Evolutionary conservation across 2,888 invertebrate species (phyloP), one percentile per base, ranked within the genome.

Genomic region (Crepidodera aurea): DNA sequence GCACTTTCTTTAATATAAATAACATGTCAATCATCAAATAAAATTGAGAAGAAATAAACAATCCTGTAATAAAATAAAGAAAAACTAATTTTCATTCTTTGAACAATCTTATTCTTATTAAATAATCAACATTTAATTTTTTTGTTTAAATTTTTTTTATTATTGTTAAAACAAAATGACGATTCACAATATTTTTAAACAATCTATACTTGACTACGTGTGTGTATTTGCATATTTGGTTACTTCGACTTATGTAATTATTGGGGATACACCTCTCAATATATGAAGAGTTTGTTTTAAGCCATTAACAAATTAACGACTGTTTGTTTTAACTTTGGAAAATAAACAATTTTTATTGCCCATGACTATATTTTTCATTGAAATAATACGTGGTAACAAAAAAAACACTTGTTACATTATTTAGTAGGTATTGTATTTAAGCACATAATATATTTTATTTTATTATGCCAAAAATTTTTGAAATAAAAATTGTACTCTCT

Each of bases 251-350:
- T 56, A 56, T 46, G 46, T 56, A 56, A 56, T 46, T 48, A 34
- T 56, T 37, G 42, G 34, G 56, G 32, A 46, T 46, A 46, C 22
- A 22, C 34, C 34, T 46, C 29, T 37, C 40, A 34, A 46, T 48
- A 27, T 27, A 48, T 34, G 34, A 34, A 46, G 37, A 56, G 56
- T 56, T 34, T 56, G 46, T 56, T 56, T 56, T 48, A 12, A 56
- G 46, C 34, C 46, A 56, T 46, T 46, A 56, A 56, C 56, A 56
- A 56, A 56, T 19, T 56, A 56, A 56, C 32, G 34, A 34, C 15
- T 46, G 34, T 56, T 56, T 56, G 32, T 37, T 56, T 56, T 56
- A 56, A 18, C 46, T 46, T 29, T 56, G 12, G 10, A 32, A 56
- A 56, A 37, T 56, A 34, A 56, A 46, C 34, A 46, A 13, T 46